Evolutionary conservation across 1,140 invertebrate genomes (phyloP).

Genomic region (Brachionus plicatilis): DNA sequence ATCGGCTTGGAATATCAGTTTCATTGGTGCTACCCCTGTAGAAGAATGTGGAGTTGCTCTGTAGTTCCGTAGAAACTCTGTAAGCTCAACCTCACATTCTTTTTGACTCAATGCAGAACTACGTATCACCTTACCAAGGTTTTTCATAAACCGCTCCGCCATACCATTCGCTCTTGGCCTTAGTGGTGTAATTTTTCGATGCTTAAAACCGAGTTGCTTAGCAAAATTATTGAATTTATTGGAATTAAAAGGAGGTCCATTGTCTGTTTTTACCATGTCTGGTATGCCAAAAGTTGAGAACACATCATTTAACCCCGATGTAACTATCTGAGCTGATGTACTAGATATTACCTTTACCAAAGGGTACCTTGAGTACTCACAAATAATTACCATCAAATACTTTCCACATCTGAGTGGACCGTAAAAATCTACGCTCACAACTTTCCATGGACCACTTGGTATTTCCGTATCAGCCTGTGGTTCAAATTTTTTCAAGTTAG

Average conservation of each 20-base stretch:
- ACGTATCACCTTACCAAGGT: background rate
- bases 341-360: conserved; percentile 43
- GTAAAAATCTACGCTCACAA: conserved; percentile 46
- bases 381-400: conserved; percentile 45
- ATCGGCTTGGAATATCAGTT: background rate
- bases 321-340: conserved; percentile 41
- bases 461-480: conserved; percentile 44
- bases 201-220: conserved; percentile 37
- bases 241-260: conserved; percentile 43
- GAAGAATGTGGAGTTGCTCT: background rate
- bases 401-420: conserved; percentile 45
- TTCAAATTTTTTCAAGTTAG: conserved; percentile 43
- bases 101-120: background rate
- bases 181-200: conserved; percentile 42
- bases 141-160: conserved; percentile 40
- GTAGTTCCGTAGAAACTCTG: background rate
- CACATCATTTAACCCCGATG: conserved; percentile 40
- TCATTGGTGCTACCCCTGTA: background rate
- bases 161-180: conserved; percentile 42
- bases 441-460: conserved; percentile 43
- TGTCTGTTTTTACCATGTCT: conserved; percentile 41
- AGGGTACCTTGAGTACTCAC: conserved; percentile 47
- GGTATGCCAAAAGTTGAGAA: conserved; percentile 43
- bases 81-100: background rate
- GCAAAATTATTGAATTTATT: conserved; percentile 40